Evolutionary conservation across 2,888 invertebrate genomes (phyloP).

Genomic region (Pyrgus malvae): DNA sequence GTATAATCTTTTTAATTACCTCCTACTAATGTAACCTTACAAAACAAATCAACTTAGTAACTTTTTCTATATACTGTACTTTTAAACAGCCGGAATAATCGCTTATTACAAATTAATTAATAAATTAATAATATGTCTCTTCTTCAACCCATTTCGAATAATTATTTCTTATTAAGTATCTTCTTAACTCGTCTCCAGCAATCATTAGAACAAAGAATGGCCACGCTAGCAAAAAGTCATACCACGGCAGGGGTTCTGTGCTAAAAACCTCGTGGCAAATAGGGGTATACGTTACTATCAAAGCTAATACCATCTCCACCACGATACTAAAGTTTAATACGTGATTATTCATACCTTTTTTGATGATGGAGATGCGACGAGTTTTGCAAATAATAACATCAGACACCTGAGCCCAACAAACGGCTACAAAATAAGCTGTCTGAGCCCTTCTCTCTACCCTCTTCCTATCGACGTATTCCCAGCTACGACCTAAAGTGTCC

Average conservation of each 20-base stretch:
- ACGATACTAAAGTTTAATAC: constrained; percentile 83
- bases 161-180: constrained; percentile 85
- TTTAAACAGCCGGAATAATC: too few species aligned
- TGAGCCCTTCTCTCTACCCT: constrained; percentile 87
- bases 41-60: too few species aligned
- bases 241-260: constrained; percentile 85
- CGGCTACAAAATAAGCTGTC: constrained; percentile 89
- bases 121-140: constrained; percentile 86
- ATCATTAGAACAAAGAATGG: constrained; percentile 90
- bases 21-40: too few species aligned
- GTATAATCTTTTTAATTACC: too few species aligned
- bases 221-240: constrained; percentile 86
- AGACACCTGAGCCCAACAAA: constrained; percentile 89
- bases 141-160: constrained; percentile 87
- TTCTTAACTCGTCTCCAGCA: constrained; percentile 87
- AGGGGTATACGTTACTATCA: constrained; percentile 86
- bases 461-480: constrained; percentile 87
- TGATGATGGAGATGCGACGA: constrained; percentile 85
- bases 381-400: constrained; percentile 91
- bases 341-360: constrained; percentile 89
- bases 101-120: too few species aligned
- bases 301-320: constrained; percentile 84
- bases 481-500: constrained; percentile 89
- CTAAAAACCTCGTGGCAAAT: constrained; percentile 85
- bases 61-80: too few species aligned